phyloP scores from a whole-genome alignment of 2,888 invertebrate genomes.

The Pyrochroa serraticornis region DNA sequence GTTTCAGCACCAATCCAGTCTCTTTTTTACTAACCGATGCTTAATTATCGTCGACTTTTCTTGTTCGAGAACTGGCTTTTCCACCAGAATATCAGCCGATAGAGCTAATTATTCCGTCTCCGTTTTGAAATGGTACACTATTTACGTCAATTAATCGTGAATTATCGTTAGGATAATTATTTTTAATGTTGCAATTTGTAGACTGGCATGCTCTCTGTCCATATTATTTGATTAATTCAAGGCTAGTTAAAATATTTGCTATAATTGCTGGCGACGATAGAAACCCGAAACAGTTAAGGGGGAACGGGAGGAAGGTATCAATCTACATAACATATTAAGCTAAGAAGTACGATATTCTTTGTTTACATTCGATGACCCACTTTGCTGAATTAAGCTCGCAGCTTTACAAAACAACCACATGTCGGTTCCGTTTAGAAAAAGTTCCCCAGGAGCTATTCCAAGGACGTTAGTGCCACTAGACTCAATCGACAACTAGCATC shows the following conservation, averaged over 20 bases:
- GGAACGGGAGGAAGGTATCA: conserved; percentile 22
- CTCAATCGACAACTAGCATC: too few species aligned
- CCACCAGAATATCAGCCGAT: too few species aligned
- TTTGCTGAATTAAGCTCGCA: conserved; percentile 13
- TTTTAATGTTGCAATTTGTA: not conserved
- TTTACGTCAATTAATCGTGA: not conserved
- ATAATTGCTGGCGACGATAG: conserved; percentile 23
- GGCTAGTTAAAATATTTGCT: conserved; percentile 16
- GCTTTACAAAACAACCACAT: conserved; percentile 6
- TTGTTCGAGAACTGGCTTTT: too few species aligned
- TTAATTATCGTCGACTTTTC: too few species aligned
- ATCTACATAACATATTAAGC: conserved; percentile 27
- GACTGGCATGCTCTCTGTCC: conserved; percentile 17
- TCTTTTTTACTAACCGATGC: too few species aligned
- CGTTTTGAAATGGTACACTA: too few species aligned
- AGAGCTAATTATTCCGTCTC: too few species aligned
- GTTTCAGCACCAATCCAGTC: too few species aligned
- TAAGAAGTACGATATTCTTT: conserved; percentile 18
- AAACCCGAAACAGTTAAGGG: conserved; percentile 7
- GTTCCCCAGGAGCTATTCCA: too few species aligned
- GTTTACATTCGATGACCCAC: conserved; percentile 26
- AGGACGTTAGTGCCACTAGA: too few species aligned
- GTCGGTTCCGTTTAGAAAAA: not conserved
- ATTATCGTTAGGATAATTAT: not conserved
- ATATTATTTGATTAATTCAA: conserved; percentile 26